A percentile compares a stretch with the other conserved stretches of the same genome.
Evolutionary conservation across 2,797 vertebrate genomes (phyloP).

Genomic region (Psittacula echo): DNA sequence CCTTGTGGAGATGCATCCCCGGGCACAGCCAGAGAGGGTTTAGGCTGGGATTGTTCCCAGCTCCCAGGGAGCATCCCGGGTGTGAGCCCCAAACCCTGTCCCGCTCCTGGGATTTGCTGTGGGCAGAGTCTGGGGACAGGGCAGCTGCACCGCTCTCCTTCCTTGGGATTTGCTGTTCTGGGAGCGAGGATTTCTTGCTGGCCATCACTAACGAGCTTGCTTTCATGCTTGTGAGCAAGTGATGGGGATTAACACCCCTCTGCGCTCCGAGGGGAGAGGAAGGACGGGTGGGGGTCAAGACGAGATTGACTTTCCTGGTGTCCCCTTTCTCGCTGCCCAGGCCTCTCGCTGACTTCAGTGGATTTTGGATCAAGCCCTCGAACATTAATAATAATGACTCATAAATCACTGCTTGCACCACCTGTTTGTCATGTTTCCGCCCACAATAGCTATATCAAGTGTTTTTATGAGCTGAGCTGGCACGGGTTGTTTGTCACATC

Average conservation of each 20-base stretch:
- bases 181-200: neutral
- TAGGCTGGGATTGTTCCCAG: neutral
- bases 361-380: neutral
- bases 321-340: neutral
- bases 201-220: neutral
- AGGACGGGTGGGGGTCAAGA: neutral
- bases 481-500: constrained; percentile 34
- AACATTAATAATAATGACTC: constrained; percentile 21
- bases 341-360: neutral
- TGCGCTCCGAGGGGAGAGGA: neutral
- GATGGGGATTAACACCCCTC: neutral
- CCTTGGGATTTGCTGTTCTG: neutral
- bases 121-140: neutral
- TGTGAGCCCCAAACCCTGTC: neutral
- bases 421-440: constrained; percentile 40
- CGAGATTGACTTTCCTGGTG: neutral
- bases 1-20: neutral
- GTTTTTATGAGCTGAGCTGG: constrained; percentile 24
- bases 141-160: neutral
- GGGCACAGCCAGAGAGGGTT: accelerated
- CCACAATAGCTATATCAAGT: neutral
- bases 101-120: neutral
- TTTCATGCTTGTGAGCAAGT: neutral
- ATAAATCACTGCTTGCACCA: constrained; percentile 10
- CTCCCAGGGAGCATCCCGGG: neutral